These are phyloP conservation scores for Hylia prasina DNA, from an alignment of 2,113 vertebrate genomes.

Conservation along the genomic window DNA sequence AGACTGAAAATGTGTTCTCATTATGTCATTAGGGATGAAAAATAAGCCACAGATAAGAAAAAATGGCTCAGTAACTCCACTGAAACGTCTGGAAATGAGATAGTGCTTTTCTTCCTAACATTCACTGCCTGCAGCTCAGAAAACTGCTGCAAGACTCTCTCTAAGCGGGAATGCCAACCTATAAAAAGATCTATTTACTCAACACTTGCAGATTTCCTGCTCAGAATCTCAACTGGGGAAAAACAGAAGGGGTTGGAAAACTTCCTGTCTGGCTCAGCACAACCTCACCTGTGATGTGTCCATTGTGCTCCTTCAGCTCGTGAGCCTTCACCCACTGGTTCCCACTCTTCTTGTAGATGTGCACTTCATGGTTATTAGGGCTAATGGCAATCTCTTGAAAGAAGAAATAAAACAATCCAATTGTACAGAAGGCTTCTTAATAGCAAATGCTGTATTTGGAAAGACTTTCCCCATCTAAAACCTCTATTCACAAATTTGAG, in stretches of 20 bases:
- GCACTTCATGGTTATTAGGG: constrained; percentile 98
- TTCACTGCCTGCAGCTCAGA: background rate
- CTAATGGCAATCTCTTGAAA: constrained; percentile 93
- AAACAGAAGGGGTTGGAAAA: background rate
- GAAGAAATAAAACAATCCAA: background rate
- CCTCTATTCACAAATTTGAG: background rate
- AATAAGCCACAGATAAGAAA: background rate
- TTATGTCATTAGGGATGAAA: background rate
- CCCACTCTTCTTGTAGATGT: constrained; percentile 97
- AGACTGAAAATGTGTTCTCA: background rate
- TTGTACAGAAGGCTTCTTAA: background rate
- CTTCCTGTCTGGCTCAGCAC: background rate
- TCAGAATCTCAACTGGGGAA: background rate
- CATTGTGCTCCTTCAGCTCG: constrained; percentile 97
- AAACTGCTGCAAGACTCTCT: background rate
- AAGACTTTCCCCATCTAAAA: background rate
- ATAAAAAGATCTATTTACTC: background rate
- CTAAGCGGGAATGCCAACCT: background rate
- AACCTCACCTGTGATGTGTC: constrained; percentile 91
- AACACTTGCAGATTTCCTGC: background rate
- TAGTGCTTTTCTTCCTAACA: background rate
- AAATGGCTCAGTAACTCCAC: background rate
- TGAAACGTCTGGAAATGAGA: background rate
- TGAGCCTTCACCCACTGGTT: constrained; percentile 96
- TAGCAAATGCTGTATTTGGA: background rate